Conservation (phyloP, 2,113 vertebrate species). For the Dolichotis patagonum region DNA sequence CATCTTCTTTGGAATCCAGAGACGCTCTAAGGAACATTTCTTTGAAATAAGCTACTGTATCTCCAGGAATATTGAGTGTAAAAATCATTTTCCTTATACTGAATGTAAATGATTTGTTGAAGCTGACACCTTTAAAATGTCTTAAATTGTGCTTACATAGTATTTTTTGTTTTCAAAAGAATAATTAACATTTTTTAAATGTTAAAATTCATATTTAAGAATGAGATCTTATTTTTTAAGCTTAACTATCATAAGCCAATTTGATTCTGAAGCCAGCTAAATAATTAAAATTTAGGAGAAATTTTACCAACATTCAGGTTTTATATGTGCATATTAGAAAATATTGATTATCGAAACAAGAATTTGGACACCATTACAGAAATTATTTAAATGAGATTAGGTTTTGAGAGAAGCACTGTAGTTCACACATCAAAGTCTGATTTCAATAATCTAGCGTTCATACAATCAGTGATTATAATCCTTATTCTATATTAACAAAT, state of each 20-base stretch:
- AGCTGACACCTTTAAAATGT: not conserved
- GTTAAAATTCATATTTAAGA: not conserved
- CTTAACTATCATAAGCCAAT: not conserved
- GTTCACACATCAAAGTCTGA: not conserved
- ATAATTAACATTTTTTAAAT: not conserved
- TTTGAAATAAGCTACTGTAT: constrained; percentile 42
- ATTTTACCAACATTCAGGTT: not conserved
- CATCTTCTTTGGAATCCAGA: not conserved
- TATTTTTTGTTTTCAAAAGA: not conserved
- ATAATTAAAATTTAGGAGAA: not conserved
- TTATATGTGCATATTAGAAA: not conserved
- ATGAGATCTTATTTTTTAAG: not conserved
- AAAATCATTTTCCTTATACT: not conserved
- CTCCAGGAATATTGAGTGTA: not conserved
- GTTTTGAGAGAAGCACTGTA: not conserved
- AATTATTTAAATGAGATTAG: not conserved
- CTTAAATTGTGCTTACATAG: not conserved
- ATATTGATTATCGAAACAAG: not conserved
- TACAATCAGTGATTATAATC: not conserved
- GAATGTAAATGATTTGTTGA: not conserved
- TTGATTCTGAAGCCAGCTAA: not conserved
- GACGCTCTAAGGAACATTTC: not conserved
- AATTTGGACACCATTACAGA: not conserved
- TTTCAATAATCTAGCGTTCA: not conserved
- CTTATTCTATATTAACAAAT: not conserved